Percentiles rank a stretch among this genome's conserved stretches.
phyloP scores from a whole-genome alignment of 2,113 vertebrate species.

The Butorides virescens region DNA sequence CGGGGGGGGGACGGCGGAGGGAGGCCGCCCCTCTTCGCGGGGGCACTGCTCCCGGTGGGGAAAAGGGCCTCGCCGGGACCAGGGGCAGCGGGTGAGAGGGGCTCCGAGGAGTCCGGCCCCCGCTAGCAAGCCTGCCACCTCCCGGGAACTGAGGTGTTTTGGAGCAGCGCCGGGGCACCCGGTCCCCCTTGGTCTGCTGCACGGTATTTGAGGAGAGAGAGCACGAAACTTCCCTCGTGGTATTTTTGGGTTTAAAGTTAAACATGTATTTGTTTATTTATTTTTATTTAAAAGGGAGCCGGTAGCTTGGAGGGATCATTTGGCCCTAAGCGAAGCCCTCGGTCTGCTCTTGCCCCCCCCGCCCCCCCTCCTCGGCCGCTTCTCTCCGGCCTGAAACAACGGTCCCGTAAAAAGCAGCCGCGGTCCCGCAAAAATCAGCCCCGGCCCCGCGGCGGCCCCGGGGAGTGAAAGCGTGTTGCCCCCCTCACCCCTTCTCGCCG shows the following conservation, averaged over 20 bases:
- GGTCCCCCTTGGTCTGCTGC: too few species aligned
- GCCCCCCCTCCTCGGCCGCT: accelerated
- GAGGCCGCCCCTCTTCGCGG: background rate
- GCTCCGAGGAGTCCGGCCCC: too few species aligned
- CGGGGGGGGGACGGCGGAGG: background rate
- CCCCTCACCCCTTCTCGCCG: too few species aligned
- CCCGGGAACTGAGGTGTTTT: accelerated
- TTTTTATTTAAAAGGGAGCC: background rate
- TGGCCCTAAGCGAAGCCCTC: background rate
- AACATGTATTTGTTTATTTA: background rate
- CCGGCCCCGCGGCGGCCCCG: background rate
- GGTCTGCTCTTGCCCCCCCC: background rate
- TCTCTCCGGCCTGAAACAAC: background rate
- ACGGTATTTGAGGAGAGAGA: background rate
- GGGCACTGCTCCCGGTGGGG: too few species aligned
- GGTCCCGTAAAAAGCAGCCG: background rate
- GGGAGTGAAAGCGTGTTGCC: background rate
- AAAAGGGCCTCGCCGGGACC: background rate
- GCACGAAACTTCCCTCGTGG: accelerated
- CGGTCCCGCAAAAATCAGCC: background rate
- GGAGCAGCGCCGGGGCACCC: background rate
- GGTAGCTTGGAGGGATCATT: background rate
- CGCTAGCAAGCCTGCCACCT: background rate
- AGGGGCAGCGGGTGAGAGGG: background rate
- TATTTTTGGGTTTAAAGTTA: background rate